These are phyloP conservation scores for Latrodectus hesperus DNA, from an alignment of 2,888 invertebrate species.

Conservation along the genomic window DNA sequence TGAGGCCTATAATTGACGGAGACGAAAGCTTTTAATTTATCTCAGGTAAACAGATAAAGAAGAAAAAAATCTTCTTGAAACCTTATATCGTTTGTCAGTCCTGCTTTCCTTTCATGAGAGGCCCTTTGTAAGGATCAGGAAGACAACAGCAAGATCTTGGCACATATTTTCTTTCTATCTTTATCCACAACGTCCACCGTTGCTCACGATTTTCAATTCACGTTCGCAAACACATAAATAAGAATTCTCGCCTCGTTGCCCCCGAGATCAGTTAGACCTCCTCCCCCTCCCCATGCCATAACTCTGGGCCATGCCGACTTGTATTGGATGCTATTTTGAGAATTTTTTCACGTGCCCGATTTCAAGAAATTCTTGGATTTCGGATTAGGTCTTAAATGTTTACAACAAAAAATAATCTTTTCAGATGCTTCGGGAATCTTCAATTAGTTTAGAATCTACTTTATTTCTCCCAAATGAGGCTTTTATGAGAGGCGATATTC, in stretches of 20 bases:
- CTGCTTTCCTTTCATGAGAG: neutral
- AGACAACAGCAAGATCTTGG: neutral
- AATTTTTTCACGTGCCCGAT: too few relatives aligned
- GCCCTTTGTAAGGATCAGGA: neutral
- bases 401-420: too few relatives aligned
- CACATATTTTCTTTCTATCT: neutral
- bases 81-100: neutral
- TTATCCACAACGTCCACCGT: neutral
- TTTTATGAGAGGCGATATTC: too few relatives aligned
- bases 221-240: neutral
- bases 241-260: neutral
- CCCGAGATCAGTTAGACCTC: neutral
- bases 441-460: too few relatives aligned
- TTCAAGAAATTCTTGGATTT: too few relatives aligned
- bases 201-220: neutral
- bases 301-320: neutral
- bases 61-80: neutral
- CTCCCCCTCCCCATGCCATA: neutral
- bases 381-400: too few relatives aligned
- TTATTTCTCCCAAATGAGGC: too few relatives aligned
- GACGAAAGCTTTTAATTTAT: neutral
- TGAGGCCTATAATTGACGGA: neutral
- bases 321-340: too few relatives aligned
- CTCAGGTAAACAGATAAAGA: neutral
- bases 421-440: too few relatives aligned